These are phyloP conservation scores for Atta cephalotes DNA, from an alignment of 1,140 invertebrate genomes.

Conservation along the genomic window DNA sequence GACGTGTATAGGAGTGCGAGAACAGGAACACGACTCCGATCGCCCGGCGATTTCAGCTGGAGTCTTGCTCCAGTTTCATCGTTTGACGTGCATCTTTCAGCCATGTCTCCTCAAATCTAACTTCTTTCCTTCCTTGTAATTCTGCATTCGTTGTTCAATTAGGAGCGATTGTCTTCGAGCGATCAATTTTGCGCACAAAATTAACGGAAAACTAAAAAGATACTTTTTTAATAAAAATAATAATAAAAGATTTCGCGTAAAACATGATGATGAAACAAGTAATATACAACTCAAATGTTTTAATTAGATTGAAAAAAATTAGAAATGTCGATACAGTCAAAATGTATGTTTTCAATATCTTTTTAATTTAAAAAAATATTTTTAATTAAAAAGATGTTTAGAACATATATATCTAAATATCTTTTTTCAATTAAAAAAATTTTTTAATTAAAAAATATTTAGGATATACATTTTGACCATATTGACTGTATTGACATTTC, in stretches of 20 bases:
- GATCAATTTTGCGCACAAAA: not conserved
- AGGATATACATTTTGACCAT: not conserved
- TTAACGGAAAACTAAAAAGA: not conserved
- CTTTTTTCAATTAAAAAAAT: too few relatives aligned
- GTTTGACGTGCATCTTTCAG: slow-evolving; percentile 31
- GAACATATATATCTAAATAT: not conserved
- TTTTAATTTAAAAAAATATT: too few relatives aligned
- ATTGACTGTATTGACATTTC: too few relatives aligned
- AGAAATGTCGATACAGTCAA: too few relatives aligned
- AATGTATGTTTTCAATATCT: too few relatives aligned
- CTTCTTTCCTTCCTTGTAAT: not conserved
- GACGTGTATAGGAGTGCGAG: slow-evolving; percentile 37
- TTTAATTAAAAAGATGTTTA: not conserved
- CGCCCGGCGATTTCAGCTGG: slow-evolving; percentile 57
- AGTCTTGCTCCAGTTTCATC: slow-evolving; percentile 75
- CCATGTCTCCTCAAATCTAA: slow-evolving; percentile 18
- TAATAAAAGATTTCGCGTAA: too few relatives aligned
- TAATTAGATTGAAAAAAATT: too few relatives aligned
- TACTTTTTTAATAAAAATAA: too few relatives aligned
- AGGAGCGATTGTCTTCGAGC: not conserved
- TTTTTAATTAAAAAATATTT: not conserved
- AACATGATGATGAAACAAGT: too few relatives aligned
- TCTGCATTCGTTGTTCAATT: not conserved
- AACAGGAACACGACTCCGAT: slow-evolving; percentile 33
- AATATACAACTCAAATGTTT: too few relatives aligned